Evolutionary conservation across 53 echinoderm and acorn worm species (phyloP).

Genomic region (Antedon mediterranea): DNA sequence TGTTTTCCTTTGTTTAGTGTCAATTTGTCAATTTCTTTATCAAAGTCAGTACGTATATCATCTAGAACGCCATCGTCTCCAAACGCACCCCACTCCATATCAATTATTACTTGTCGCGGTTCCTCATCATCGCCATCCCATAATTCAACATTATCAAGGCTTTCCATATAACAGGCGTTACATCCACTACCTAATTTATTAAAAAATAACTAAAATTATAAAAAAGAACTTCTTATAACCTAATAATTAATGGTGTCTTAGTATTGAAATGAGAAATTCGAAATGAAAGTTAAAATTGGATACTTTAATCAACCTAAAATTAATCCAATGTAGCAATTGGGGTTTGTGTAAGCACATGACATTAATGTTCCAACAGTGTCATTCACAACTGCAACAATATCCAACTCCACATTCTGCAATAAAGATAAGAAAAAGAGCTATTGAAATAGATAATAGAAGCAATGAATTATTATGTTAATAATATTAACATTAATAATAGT

Average conservation of each 20-base stretch:
- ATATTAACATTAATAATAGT: no score
- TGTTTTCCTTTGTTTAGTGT: conserved; percentile 70
- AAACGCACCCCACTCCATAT: conserved; percentile 99
- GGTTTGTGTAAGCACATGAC: conserved; percentile 77
- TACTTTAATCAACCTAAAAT: conserved; percentile 61
- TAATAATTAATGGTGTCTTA: no score
- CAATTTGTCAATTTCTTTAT: conserved; percentile 36
- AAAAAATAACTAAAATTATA: no score
- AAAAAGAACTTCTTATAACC: no score
- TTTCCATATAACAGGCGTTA: conserved; percentile 91
- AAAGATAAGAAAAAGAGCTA: no score
- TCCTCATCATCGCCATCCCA: conserved; percentile 61
- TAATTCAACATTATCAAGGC: conserved; percentile 53
- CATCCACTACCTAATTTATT: conserved; percentile 94
- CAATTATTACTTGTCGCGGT: conserved; percentile 65
- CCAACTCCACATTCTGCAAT: conserved; percentile 52
- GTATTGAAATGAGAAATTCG: no score
- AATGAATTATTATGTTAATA: no score
- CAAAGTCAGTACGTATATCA: conserved; percentile 71
- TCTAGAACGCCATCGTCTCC: conserved; percentile 74
- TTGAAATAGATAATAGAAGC: no score
- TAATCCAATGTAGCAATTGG: conserved; percentile 55
- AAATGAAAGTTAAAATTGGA: no score
- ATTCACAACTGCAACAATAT: conserved; percentile 83
- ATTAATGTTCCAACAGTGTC: conserved; percentile 91